Base-by-base conservation (phyloP, 35 echinoderm and acorn worm genomes). In the Heliocidaris tuberculata region DNA sequence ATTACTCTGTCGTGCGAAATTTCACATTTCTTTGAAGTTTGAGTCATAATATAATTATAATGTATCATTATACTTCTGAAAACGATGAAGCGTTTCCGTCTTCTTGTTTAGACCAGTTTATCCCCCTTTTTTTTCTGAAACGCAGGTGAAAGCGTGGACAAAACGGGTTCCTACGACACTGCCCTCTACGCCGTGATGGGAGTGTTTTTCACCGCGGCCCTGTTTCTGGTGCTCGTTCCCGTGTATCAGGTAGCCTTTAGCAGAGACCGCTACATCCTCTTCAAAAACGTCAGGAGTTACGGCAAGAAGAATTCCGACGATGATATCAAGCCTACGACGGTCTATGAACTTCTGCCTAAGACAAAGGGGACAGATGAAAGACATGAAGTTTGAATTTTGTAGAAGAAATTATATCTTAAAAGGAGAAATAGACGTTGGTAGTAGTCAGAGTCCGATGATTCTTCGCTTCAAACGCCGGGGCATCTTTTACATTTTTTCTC, bases 91-190 rank as follows among this genome's bases (percentile, higher is more conserved):
- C 35, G 35, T n/a, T 42, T 42, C 35, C 35, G 3, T 42, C 35
- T 42, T 0, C 35, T 42, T 42, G n/a, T 42, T 42, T 42, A 42
- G 35, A 42, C 35, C 35, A 42, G 35, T 42, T 42, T 42, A 42
- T 42, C 35, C 35, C n/a, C 35, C 35, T 42, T 42, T 42, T 42
- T 42, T 42, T 89, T 89, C 6, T 42, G 0, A 89, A 5, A 42
- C 19, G 29, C 87, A 89, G 87, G 87, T 89, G 19, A 32, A 89
- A 89, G 87, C 24, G 87, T 89, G 9, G 87, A 89, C 87, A 89
- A 47, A 89, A 89, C 87, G 31, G 87, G 87, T 31, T 89, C 87
- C 9, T 89, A 89, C 47, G 4, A 89, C 47, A 89, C 87, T 24
- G 87, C 87, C 87, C 31, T 89, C 29, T 89, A 89, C 87, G 13